Percentiles rank a stretch among this genome's conserved stretches.
Evolutionary conservation across 2,888 invertebrate species (phyloP).

Genomic region (Timema podura): DNA sequence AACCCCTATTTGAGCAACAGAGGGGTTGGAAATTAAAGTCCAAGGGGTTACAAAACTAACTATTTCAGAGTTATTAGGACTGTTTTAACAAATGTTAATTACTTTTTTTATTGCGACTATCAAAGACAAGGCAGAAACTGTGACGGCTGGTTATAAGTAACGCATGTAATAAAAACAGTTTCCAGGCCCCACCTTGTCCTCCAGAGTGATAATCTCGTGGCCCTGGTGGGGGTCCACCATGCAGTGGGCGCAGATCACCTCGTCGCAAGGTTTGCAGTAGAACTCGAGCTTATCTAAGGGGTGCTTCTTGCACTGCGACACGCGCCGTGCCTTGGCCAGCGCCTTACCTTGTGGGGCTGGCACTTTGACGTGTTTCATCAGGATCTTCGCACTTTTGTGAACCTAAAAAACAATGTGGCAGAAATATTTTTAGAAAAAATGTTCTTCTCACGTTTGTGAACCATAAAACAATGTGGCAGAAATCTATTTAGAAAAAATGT

Average conservation of each 20-base stretch:
- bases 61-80: too few species aligned
- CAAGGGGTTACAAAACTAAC: too few species aligned
- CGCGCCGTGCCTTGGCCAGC: background rate
- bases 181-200: constrained; percentile 41
- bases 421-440: background rate
- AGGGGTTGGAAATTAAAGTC: too few species aligned
- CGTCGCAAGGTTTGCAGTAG: constrained; percentile 45
- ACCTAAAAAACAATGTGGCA: background rate
- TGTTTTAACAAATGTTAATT: too few species aligned
- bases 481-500: too few species aligned
- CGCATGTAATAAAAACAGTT: background rate
- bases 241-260: constrained; percentile 46
- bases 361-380: constrained; percentile 8
- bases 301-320: constrained; percentile 40
- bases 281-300: constrained; percentile 40
- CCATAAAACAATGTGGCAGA: background rate
- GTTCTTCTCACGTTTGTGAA: background rate
- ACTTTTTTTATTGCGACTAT: too few species aligned
- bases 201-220: constrained; percentile 40
- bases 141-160: too few species aligned
- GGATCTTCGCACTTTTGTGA: constrained; percentile 7
- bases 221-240: constrained; percentile 42
- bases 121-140: too few species aligned
- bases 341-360: constrained; percentile 7
- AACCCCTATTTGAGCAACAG: too few species aligned